phyloP scores from a whole-genome alignment of 1,140 invertebrate genomes.

The Oreohelix idahoensis region DNA sequence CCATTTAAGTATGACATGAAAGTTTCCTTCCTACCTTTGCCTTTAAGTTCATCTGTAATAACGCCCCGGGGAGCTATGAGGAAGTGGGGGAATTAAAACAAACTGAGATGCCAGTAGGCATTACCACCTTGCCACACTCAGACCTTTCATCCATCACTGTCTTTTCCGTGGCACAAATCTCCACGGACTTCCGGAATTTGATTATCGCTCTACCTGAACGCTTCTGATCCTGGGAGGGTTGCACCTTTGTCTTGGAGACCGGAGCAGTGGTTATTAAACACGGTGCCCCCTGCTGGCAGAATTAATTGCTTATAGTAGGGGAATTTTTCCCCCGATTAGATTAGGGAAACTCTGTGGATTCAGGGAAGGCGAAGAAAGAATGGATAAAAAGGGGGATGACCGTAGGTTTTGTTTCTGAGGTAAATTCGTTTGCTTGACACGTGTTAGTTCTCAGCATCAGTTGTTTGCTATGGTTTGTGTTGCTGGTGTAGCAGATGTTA shows the following conservation, averaged over 20 bases:
- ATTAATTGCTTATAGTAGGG: background rate
- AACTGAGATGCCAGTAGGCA: background rate
- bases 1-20: no score
- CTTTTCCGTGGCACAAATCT: background rate
- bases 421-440: background rate
- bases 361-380: background rate
- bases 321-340: background rate
- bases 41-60: no score
- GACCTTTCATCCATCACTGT: background rate
- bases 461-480: background rate
- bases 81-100: background rate
- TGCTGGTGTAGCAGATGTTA: background rate
- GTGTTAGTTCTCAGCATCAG: background rate
- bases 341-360: background rate
- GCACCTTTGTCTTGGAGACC: background rate
- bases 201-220: background rate
- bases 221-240: background rate
- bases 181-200: background rate
- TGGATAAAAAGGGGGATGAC: background rate
- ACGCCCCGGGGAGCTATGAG: no score
- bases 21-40: no score
- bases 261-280: background rate
- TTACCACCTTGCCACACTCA: background rate
- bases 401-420: background rate
- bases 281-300: background rate